These are phyloP conservation scores for Drosophila yooni DNA, from an alignment of 2,888 invertebrate genomes.

Conservation along the genomic window DNA sequence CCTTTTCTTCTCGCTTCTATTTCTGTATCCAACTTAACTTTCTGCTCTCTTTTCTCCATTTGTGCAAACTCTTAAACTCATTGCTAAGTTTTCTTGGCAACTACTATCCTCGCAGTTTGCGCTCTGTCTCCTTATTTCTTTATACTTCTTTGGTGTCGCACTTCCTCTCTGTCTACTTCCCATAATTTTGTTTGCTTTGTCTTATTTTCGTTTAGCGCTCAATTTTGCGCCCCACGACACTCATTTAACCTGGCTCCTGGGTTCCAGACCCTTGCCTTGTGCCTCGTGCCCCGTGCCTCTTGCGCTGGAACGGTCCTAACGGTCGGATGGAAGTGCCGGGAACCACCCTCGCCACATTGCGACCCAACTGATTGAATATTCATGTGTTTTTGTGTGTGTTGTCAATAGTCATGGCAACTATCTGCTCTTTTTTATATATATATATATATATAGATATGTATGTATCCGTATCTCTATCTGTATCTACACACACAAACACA, in stretches of 20 bases:
- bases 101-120: background rate
- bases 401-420: conserved; percentile 72
- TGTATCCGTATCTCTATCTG: conserved; percentile 36
- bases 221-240: conserved; percentile 48
- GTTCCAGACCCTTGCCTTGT: background rate
- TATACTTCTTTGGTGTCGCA: background rate
- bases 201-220: conserved; percentile 33
- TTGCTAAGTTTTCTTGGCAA: background rate
- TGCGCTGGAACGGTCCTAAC: conserved; percentile 42
- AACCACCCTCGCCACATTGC: conserved; percentile 43
- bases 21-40: background rate
- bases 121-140: background rate
- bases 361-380: conserved; percentile 65
- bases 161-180: background rate
- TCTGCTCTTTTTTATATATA: conserved; percentile 48
- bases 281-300: background rate
- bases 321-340: conserved; percentile 39
- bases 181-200: conserved; percentile 33
- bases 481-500: conserved; percentile 13
- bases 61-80: no score
- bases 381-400: conserved; percentile 44
- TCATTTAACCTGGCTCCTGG: conserved; percentile 24
- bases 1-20: background rate
- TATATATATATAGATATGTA: conserved; percentile 20
- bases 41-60: background rate